A percentile compares a stretch with the other conserved stretches of the same genome.
Conservation (phyloP, 2,113 vertebrate genomes). For the Otis tarda region DNA sequence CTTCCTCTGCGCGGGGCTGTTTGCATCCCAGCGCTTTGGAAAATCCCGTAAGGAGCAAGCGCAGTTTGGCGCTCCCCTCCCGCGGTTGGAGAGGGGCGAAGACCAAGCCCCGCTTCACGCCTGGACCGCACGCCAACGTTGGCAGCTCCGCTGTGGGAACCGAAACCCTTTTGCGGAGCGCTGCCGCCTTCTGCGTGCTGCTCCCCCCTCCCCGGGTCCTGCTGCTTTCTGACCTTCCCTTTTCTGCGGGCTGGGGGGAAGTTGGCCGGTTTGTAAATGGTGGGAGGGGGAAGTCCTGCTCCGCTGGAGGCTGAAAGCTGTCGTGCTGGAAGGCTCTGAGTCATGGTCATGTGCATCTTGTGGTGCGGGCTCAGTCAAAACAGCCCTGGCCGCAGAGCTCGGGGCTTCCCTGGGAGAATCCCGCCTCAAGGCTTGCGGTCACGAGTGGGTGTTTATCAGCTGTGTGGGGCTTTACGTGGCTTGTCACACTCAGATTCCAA, state of each 20-base stretch:
- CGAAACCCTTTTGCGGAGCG: not conserved
- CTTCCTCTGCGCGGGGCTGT: not conserved
- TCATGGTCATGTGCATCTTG: not conserved
- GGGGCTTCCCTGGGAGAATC: not conserved
- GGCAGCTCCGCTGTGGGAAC: not conserved
- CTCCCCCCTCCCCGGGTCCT: not conserved
- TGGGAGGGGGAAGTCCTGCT: not conserved
- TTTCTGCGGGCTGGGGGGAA: not conserved
- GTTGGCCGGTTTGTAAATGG: not conserved
- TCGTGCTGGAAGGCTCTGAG: too few species aligned
- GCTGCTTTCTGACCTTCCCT: not conserved
- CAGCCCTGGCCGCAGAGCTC: not conserved
- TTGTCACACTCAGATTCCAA: not conserved
- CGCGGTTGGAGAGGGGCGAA: accelerated
- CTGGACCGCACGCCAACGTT: accelerated
- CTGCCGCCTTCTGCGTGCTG: not conserved
- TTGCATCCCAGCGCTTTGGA: not conserved
- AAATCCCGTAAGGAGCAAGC: not conserved
- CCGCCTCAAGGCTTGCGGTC: accelerated
- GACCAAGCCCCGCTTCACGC: not conserved
- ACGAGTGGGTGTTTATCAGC: not conserved
- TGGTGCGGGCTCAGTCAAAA: not conserved
- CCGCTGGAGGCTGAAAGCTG: not conserved
- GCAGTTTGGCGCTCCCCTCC: not conserved
- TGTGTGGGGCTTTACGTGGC: not conserved